Base-by-base conservation (phyloP, 2,113 vertebrate genomes). In the Amazona vittata region DNA sequence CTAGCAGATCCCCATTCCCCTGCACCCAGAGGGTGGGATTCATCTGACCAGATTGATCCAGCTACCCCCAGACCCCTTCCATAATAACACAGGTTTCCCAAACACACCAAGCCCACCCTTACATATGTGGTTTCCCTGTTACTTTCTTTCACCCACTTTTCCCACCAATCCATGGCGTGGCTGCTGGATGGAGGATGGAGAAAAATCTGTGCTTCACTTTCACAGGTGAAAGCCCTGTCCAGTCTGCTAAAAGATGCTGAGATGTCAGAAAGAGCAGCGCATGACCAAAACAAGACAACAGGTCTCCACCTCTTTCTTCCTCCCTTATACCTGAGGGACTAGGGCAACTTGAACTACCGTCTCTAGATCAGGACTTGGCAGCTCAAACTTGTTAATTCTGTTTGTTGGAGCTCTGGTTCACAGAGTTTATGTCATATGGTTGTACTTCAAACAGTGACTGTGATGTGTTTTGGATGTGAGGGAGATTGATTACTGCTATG, bases 91-190 rank as follows among this genome's bases (percentile, higher is more conserved):
- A 41, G 9, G 3, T 37, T 78, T 55, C 39, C 11, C 19, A 12
- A 84, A 65, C 24, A 67, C 39, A 50, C 6, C 13, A 31, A 74
- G 33, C 35, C 39, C 50, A 68, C 12, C 10, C 43, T 7, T 3
- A 25, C 37, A 35, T 6, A 7, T 2, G 6, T 9, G 17, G 5
- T 67, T 88, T 94, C 35, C 50, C 17, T 67, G 13, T 37, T 47
- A 33, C 25, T 8, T 84, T 5, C 60, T 75, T 47, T 52, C 0
- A 0, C 4, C 31, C 0, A 1, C 13, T 68, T 77, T 53, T 79
- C 9, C 15, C 43, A 18, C 24, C n/a, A 59, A 59, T 47, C 26
- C 24, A 39, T 18, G 60, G 31, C 6, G 11, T 0, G 1, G 50
- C 28, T 80, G 37, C 15, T 63, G 43, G n/a, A 71, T 21, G 24